Conservation (phyloP, 1,140 invertebrate species). For the Rhagoletis zephyria region DNA sequence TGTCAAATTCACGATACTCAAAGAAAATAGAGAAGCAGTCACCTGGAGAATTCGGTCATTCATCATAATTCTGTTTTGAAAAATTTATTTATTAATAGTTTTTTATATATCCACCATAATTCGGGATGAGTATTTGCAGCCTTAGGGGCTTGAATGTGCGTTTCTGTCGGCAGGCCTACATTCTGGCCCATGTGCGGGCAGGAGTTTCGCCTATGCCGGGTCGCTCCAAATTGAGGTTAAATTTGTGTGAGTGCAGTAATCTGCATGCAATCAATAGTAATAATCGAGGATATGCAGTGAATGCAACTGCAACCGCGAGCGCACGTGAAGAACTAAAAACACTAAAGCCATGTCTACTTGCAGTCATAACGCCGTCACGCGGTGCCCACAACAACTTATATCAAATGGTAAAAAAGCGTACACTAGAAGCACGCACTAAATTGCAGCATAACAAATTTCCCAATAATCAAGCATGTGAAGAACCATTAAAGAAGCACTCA, state of each 20-base stretch:
- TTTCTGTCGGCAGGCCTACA: conserved; percentile 66
- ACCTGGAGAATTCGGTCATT: conserved; percentile 51
- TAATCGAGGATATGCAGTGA: conserved; percentile 52
- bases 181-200: conserved; percentile 62
- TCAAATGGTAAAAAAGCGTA: conserved; percentile 71
- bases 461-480: conserved; percentile 63
- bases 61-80: conserved; percentile 53
- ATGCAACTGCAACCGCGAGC: not conserved
- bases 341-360: conserved; percentile 43
- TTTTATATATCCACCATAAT: conserved; percentile 34
- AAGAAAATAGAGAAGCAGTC: conserved; percentile 31
- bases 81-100: conserved; percentile 55
- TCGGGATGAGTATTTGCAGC: conserved; percentile 66
- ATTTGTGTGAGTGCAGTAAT: conserved; percentile 50
- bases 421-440: conserved; percentile 67
- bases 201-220: conserved; percentile 39
- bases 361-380: conserved; percentile 56
- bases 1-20: conserved; percentile 31
- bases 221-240: conserved; percentile 32
- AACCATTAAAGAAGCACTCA: not conserved
- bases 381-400: conserved; percentile 65
- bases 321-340: conserved; percentile 14
- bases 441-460: conserved; percentile 68
- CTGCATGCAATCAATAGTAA: not conserved
- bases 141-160: conserved; percentile 62